phyloP scores from a whole-genome alignment of 2,797 vertebrate genomes.

The Percopsis omiscomaycus region DNA sequence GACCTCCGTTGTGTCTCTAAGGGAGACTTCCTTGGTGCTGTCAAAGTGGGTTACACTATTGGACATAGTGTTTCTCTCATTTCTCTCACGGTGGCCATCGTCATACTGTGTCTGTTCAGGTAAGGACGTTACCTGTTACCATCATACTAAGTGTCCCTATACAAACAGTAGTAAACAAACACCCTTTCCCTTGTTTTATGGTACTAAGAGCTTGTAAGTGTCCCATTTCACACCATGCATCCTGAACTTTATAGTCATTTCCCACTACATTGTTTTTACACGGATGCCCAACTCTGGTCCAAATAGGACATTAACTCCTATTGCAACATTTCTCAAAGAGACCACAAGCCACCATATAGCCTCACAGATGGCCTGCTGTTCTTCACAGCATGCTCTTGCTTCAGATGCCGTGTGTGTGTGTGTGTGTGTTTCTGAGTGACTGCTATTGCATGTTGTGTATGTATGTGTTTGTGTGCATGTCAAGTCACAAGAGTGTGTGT shows the following conservation, averaged over 20 bases:
- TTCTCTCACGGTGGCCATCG: constrained; percentile 84
- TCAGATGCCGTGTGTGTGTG: neutral
- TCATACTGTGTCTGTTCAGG: constrained; percentile 80
- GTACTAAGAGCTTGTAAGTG: constrained; percentile 13
- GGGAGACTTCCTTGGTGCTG: constrained; percentile 77
- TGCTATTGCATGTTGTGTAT: neutral
- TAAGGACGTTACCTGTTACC: constrained; percentile 45
- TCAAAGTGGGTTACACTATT: constrained; percentile 92
- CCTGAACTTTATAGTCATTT: constrained; percentile 13
- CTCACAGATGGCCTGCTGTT: constrained; percentile 31
- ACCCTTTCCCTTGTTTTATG: too few relatives aligned
- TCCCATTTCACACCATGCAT: neutral
- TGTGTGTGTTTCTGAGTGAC: neutral
- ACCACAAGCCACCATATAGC: neutral
- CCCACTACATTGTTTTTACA: constrained; percentile 38
- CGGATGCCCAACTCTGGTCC: constrained; percentile 14
- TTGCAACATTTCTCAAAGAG: constrained; percentile 35
- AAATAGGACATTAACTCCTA: constrained; percentile 24
- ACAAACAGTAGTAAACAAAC: too few relatives aligned
- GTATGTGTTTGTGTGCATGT: neutral
- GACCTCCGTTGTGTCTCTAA: constrained; percentile 39
- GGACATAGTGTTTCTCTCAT: constrained; percentile 91
- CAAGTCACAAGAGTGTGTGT: neutral
- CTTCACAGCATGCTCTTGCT: constrained; percentile 8
- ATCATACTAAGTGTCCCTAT: neutral